Percentiles rank a stretch among this genome's conserved stretches.
These are phyloP conservation scores for Nettapus auritus DNA, from an alignment of 2,113 vertebrate genomes.

Conservation along the genomic window DNA sequence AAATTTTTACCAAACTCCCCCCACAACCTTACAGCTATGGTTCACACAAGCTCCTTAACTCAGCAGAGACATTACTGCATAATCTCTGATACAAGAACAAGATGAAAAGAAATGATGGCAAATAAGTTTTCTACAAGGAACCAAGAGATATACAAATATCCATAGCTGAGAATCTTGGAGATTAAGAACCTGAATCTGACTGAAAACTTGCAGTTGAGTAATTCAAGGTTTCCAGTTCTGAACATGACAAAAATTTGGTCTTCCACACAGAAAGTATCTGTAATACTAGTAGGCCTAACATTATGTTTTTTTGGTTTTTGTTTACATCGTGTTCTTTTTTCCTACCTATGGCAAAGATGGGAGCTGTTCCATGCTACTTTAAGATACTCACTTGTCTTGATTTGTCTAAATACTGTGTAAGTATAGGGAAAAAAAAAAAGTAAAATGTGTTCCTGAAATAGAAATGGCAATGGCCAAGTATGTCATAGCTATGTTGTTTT, in stretches of 20 bases:
- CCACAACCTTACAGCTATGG: not conserved
- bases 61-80: no score
- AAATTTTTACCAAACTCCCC: not conserved
- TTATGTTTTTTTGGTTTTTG: no score
- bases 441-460: not conserved
- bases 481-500: rapidly evolving
- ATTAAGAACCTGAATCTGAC: not conserved
- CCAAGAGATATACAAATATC: not conserved
- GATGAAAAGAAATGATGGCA: not conserved
- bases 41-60: not conserved
- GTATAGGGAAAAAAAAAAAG: not conserved
- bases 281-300: not conserved
- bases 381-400: not conserved
- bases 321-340: not conserved
- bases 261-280: not conserved
- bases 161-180: not conserved
- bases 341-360: not conserved
- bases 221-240: not conserved
- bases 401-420: not conserved
- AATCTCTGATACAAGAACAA: no score
- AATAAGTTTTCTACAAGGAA: not conserved
- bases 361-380: not conserved
- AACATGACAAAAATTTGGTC: not conserved
- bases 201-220: not conserved
- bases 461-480: not conserved